Evolutionary conservation across 2,888 invertebrate genomes (phyloP), one percentile per base, ranked within the genome.

Genomic region (Tetanocera ferruginea): DNA sequence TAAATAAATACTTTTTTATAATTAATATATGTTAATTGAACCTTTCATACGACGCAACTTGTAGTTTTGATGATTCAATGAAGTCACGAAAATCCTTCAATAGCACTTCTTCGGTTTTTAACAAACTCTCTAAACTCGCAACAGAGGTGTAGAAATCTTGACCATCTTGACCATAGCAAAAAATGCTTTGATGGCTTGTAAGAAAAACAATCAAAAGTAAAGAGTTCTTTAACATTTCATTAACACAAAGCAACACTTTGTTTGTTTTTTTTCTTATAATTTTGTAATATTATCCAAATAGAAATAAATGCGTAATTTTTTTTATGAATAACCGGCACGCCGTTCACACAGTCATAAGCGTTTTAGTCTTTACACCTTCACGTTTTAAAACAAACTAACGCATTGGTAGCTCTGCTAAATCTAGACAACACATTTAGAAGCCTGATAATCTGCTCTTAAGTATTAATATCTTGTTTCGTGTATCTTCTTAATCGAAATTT

Each of bases 121-220:
- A 69, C 23, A 87, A 75, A 43, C 82, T 82, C 74, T 87, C 87
- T 66, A 87, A 76, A 17, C 86, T 88, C 14, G 84, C 84, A 19
- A 88, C 82, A 37, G 88, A 87, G 17, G 88, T 87, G 72, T 86
- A 87, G 52, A 84, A 83, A 86, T 89, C 82, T 17, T 51, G 28
- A n/a, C 25, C 69, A 49, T 49, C n/a, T n/a, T n/a, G n/a, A n/a
- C n/a, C 6, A 23, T 19, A 23, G 3, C 51, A 19, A 2, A 51
- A 25, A 34, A 49, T 51, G 3, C 49, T 25, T 14, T 23, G 5
- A 51, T 43, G 23, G 43, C 1, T 34, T n/a, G 25, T 51, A 9
- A 28, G 4, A 25, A 70, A 31, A 17, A 51, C 25, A 23, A 51
- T 6, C 9, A 55, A 55, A 55, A 23, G 23, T 9, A 55, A 9